These are phyloP conservation scores for Acrossocheilus fasciatus DNA, from an alignment of 2,797 vertebrate genomes.

Conservation along the genomic window DNA sequence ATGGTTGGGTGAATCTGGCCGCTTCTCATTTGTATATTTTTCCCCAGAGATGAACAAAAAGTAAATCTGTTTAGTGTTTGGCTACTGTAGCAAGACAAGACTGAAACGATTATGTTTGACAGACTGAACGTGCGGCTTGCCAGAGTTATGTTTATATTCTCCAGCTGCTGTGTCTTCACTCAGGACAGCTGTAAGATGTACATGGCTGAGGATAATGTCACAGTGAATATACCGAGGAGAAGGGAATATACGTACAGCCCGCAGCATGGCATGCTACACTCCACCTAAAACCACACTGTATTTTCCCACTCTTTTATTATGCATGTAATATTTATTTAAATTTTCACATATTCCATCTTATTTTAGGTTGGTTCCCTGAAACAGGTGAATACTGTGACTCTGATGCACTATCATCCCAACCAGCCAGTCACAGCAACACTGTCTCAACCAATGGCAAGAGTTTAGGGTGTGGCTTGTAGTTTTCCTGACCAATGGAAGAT, in stretches of 20 bases:
- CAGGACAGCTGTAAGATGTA: background rate
- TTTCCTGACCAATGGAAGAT: background rate
- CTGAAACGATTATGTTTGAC: slow-evolving; percentile 22
- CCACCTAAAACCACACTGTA: background rate
- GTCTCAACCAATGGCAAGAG: background rate
- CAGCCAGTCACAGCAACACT: background rate
- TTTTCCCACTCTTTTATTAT: background rate
- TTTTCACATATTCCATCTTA: background rate
- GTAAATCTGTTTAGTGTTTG: slow-evolving; percentile 43
- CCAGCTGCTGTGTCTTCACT: slow-evolving; percentile 7
- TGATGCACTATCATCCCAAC: background rate
- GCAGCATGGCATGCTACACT: background rate
- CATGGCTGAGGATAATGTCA: background rate
- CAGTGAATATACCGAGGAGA: background rate
- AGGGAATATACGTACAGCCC: background rate
- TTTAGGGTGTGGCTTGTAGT: background rate
- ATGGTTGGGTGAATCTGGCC: background rate
- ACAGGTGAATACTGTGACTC: background rate
- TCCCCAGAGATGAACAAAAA: slow-evolving; percentile 39
- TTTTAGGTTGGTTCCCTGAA: background rate
- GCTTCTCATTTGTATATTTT: slow-evolving; percentile 22
- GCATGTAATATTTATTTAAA: background rate
- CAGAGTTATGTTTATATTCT: slow-evolving; percentile 45
- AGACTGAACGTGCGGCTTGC: slow-evolving; percentile 14
- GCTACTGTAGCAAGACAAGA: slow-evolving; percentile 1